Percentiles rank a stretch among this genome's conserved stretches.
Conservation (phyloP, 2,888 invertebrate genomes). For the Desoria tigrina region DNA sequence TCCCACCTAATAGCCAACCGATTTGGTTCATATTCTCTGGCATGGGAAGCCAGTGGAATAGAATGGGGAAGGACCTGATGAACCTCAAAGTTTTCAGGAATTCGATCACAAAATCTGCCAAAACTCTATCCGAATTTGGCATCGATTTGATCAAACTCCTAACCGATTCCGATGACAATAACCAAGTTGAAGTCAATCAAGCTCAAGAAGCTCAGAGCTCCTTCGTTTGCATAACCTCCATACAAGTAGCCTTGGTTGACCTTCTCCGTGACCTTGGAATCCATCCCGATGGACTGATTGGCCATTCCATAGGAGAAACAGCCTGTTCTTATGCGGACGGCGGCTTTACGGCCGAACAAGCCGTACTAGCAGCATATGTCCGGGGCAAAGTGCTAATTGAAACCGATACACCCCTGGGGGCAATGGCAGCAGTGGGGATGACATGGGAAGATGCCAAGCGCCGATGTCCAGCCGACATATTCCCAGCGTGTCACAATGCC, state of each 20-base stretch:
- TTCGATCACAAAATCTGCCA: constrained; percentile 74
- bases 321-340: constrained; percentile 97
- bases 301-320: constrained; percentile 90
- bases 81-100: constrained; percentile 61
- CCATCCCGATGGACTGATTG: constrained; percentile 88
- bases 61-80: constrained; percentile 63
- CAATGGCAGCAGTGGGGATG: constrained; percentile 87
- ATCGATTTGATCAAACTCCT: constrained; percentile 78
- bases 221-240: constrained; percentile 89
- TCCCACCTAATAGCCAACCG: no score
- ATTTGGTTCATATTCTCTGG: constrained; percentile 65
- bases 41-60: constrained; percentile 64
- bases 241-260: constrained; percentile 82
- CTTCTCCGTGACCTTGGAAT: constrained; percentile 73
- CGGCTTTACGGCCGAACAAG: constrained; percentile 88
- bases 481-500: constrained; percentile 92
- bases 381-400: constrained; percentile 61
- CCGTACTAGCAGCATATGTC: constrained; percentile 82
- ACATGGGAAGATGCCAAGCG: constrained; percentile 78
- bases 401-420: constrained; percentile 69
- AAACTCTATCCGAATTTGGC: constrained; percentile 73
- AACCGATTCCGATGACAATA: constrained; percentile 64
- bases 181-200: no score
- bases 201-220: constrained; percentile 81
- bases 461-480: constrained; percentile 74